phyloP scores from a whole-genome alignment of 2,113 vertebrate species.

The Pseudorectes ferrugineus region DNA sequence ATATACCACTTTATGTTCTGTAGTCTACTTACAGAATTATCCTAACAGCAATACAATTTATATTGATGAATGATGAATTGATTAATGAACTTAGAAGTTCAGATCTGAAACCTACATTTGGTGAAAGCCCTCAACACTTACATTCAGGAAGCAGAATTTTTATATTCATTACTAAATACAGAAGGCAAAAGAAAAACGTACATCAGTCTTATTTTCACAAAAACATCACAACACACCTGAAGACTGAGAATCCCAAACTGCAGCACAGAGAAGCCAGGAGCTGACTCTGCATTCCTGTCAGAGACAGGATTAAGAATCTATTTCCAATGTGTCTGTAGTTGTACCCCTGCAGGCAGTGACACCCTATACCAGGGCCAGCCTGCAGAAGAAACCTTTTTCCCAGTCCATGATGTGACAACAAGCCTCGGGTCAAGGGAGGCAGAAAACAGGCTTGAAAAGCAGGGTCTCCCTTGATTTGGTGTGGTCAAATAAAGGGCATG shows the following conservation, averaged over 20 bases:
- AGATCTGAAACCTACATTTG: neutral
- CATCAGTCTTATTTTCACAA: neutral
- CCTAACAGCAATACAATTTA: neutral
- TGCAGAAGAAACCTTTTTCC: neutral
- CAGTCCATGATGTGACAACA: rapidly evolving
- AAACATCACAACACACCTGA: neutral
- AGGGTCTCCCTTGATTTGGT: neutral
- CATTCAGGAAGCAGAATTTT: neutral
- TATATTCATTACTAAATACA: neutral
- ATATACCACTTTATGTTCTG: neutral
- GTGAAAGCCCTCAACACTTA: neutral
- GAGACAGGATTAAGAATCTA: neutral
- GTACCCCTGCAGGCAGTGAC: neutral
- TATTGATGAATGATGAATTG: neutral
- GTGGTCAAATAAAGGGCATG: neutral
- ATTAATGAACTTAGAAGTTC: neutral
- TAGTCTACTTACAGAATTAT: neutral
- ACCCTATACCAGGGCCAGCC: neutral
- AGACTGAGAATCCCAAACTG: neutral
- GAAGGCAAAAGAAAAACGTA: neutral
- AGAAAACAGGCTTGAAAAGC: neutral
- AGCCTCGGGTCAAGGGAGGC: rapidly evolving
- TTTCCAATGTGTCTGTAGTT: neutral
- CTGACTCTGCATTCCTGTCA: neutral
- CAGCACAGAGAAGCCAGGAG: neutral